phyloP scores from a whole-genome alignment of 2,797 vertebrate genomes.

The Sciaenops ocellatus region DNA sequence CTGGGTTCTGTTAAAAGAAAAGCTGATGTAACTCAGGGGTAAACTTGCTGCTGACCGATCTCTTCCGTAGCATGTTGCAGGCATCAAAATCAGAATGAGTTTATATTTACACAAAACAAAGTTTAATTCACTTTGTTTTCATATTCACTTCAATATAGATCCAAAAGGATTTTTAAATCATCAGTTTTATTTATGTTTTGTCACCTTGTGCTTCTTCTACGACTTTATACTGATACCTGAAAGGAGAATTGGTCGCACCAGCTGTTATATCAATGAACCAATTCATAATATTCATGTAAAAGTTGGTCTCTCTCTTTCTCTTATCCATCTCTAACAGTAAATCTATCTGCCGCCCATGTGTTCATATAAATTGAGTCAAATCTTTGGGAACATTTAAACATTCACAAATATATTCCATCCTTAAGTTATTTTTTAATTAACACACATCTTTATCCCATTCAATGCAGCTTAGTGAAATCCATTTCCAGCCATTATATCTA shows the following conservation, averaged over 20 bases:
- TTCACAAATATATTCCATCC: slow-evolving; percentile 19
- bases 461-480: slow-evolving; percentile 41
- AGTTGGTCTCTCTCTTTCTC: not conserved
- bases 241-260: not conserved
- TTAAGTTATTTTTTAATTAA: slow-evolving; percentile 40
- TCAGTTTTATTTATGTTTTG: too few species aligned
- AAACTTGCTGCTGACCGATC: too few species aligned
- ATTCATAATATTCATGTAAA: not conserved
- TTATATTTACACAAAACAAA: too few species aligned
- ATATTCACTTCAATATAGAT: too few species aligned
- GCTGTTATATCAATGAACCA: not conserved
- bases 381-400: not conserved
- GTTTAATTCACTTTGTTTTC: too few species aligned
- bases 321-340: not conserved
- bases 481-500: slow-evolving; percentile 21
- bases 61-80: too few species aligned
- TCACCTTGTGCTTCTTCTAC: not conserved
- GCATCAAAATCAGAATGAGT: too few species aligned
- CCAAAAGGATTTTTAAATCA: too few species aligned
- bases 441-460: slow-evolving; percentile 20
- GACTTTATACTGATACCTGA: not conserved
- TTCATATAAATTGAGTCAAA: not conserved
- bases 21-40: too few species aligned
- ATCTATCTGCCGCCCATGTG: not conserved
- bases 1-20: too few species aligned